These are phyloP conservation scores for Oscheius sp. DNA, from an alignment of 1,140 invertebrate species.

Conservation along the genomic window DNA sequence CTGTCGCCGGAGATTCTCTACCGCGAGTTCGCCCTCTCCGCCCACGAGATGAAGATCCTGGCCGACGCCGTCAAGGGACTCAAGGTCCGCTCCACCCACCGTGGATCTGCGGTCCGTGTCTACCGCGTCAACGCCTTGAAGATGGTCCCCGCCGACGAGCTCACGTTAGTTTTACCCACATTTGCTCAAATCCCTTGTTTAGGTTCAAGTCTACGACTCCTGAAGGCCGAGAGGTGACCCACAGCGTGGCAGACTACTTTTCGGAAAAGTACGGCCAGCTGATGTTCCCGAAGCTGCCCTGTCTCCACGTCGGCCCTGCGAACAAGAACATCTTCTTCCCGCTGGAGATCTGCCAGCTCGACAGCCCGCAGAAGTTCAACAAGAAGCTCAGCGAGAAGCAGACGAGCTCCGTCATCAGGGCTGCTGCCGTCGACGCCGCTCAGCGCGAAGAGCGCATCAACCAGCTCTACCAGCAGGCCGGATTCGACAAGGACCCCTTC, in stretches of 20 bases:
- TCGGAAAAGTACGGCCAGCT: conserved; percentile 49
- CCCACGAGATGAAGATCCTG: conserved; percentile 41
- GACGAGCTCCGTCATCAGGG: conserved; percentile 46
- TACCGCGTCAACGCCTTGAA: conserved; percentile 50
- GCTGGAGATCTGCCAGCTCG: conserved; percentile 59
- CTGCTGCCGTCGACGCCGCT: conserved; percentile 47
- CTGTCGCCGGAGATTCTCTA: conserved; percentile 36
- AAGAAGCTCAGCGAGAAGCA: conserved; percentile 49
- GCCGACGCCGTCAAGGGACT: conserved; percentile 42
- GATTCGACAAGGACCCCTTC: conserved; percentile 44
- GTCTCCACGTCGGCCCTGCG: conserved; percentile 54
- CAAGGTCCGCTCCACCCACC: conserved; percentile 40
- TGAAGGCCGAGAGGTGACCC: conserved; percentile 16
- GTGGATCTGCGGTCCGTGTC: conserved; percentile 42
- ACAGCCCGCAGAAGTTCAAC: conserved; percentile 57
- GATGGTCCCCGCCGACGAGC: conserved; percentile 38
- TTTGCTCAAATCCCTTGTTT: not conserved
- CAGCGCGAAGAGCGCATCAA: conserved; percentile 49
- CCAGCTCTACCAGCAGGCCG: conserved; percentile 32
- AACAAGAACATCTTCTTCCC: conserved; percentile 52
- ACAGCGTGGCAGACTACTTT: conserved; percentile 58
- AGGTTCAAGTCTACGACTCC: conserved; percentile 21
- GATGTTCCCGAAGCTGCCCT: conserved; percentile 55
- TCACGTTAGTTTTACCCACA: conserved; percentile 26
- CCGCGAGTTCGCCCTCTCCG: conserved; percentile 36